phyloP scores from a whole-genome alignment of 2,113 vertebrate species.

The Crypturellus undulatus region DNA sequence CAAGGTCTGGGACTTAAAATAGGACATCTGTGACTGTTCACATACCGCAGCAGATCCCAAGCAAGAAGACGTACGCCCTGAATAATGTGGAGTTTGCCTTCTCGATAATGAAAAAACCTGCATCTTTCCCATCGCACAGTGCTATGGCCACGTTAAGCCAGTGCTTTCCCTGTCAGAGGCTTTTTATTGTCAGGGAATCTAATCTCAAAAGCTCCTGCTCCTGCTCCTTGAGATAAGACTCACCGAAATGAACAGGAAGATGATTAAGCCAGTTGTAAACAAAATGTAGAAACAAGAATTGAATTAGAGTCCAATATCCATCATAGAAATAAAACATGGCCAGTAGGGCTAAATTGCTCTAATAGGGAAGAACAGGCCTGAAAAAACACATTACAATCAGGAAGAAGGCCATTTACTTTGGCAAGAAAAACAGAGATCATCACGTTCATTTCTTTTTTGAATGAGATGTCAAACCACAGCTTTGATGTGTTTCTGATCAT shows the following conservation, averaged over 20 bases:
- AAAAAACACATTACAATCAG: rapidly evolving
- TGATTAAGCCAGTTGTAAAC: neutral
- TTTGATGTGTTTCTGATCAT: too few species aligned
- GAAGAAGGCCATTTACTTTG: neutral
- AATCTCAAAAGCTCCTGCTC: neutral
- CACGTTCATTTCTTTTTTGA: neutral
- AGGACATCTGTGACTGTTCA: neutral
- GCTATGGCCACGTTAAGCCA: neutral
- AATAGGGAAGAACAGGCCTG: neutral
- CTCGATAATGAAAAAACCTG: neutral
- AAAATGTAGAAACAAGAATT: neutral
- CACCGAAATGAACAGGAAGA: neutral
- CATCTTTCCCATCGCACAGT: neutral
- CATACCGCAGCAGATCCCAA: neutral
- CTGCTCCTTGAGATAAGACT: neutral
- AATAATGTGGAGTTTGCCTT: neutral
- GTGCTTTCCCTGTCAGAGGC: neutral
- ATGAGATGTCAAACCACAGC: neutral
- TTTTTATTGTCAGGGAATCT: neutral
- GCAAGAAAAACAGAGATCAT: neutral
- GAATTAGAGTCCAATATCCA: neutral
- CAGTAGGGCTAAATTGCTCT: neutral
- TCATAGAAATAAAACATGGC: neutral
- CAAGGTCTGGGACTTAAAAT: neutral
- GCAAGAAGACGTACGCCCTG: too few species aligned